These are phyloP conservation scores for Heterodera filipjevi DNA, from an alignment of 2,888 invertebrate species.

Conservation along the genomic window DNA sequence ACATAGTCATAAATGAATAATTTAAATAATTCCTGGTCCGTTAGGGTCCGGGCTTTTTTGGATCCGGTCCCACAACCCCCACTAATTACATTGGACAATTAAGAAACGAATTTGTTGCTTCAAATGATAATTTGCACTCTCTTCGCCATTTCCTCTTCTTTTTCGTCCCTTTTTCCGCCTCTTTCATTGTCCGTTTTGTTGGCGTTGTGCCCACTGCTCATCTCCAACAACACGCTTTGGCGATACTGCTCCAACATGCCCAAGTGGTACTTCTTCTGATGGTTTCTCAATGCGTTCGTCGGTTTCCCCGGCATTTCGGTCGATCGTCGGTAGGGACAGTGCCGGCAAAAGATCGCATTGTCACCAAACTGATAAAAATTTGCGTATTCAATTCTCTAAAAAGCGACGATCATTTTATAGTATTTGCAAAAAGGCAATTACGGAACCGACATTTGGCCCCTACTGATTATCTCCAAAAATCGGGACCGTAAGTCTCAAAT, in stretches of 20 bases:
- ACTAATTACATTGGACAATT: too few species aligned
- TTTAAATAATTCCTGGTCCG: too few species aligned
- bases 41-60: too few species aligned
- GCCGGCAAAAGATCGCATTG: slow-evolving; percentile 13
- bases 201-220: background rate
- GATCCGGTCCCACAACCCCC: too few species aligned
- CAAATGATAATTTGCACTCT: too few species aligned
- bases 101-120: too few species aligned
- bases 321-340: slow-evolving; percentile 14
- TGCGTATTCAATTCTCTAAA: slow-evolving; percentile 21
- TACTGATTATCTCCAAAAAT: too few species aligned
- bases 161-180: background rate
- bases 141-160: background rate
- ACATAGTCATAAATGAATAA: too few species aligned
- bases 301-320: background rate
- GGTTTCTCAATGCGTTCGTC: slow-evolving; percentile 24
- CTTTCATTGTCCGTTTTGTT: background rate
- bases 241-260: background rate
- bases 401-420: background rate
- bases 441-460: too few species aligned
- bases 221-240: background rate
- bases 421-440: background rate
- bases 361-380: background rate
- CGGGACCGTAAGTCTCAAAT: too few species aligned
- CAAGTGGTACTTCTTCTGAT: slow-evolving; percentile 26